Evolutionary conservation across 2,888 invertebrate species (phyloP), one percentile per base, ranked within the genome.

Genomic region (Blastobasis adustella): DNA sequence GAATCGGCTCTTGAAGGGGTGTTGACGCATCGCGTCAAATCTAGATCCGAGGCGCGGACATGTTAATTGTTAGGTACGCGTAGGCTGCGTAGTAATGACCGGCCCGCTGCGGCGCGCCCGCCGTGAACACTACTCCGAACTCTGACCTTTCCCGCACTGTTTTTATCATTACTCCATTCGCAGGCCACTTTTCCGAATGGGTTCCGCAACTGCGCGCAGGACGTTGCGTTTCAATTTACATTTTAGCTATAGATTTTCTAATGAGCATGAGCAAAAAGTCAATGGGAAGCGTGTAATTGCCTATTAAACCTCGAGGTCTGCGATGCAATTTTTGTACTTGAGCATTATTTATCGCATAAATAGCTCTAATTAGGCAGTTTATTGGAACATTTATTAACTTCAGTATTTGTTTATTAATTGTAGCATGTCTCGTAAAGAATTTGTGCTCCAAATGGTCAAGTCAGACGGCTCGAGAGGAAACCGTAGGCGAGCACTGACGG

Each of bases 1-100:
- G 77, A 82, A 81, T 82, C 74, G 79, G 73, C 65, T 72, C 69
- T 63, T 81, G 76, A 79, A 73, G 73, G 74, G 66, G 84, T 79
- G 86, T 73, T 76, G 86, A 87, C 79, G 75, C 66, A 66, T 73
- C 69, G 54, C 66, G 73, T 72, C 77, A 68, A 71, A 84, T 84
- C 83, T 82, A 76, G 79, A 81, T 77, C 67, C 61, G 58, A 64
- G 74, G 23, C 69, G 79, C 63, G 70, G 81, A 86, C 82, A 79
- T 77, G 80, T 84, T 85, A 86, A 85, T 86, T 85, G 84, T 76
- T 76, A 59, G 67, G 69, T 65, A 59, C 54, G 52, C 46, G 55
- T 50, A 53, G 52, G 52, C 23, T 39, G 42, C 6, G 10, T 40
- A 37, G n/a, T 50, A 49, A 50, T 52, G 49, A 54, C 23, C 10